These are phyloP conservation scores for Xyrauchen texanus DNA, from an alignment of 2,113 vertebrate species.

Conservation along the genomic window DNA sequence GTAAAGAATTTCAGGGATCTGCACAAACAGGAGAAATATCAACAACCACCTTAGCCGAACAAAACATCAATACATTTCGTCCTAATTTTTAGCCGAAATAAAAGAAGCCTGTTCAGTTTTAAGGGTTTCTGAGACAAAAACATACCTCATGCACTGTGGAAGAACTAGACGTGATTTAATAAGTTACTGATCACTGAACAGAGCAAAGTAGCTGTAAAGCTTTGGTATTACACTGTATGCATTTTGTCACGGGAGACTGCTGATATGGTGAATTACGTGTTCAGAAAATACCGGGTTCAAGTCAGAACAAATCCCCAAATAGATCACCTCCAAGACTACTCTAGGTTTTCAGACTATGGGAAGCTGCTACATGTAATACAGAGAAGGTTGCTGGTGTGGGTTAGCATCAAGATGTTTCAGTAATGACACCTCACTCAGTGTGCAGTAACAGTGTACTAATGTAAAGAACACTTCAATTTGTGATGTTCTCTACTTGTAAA, in stretches of 20 bases:
- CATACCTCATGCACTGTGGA: neutral
- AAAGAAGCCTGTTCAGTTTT: too few relatives aligned
- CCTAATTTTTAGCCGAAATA: too few relatives aligned
- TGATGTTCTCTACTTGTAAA: constrained; percentile 1
- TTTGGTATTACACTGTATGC: constrained; percentile 12
- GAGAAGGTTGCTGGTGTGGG: constrained; percentile 30
- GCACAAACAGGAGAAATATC: too few relatives aligned
- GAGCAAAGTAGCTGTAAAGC: neutral
- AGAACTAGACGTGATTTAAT: neutral
- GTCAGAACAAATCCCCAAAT: constrained; percentile 31
- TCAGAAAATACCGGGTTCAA: constrained; percentile 18
- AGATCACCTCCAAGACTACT: constrained; percentile 43
- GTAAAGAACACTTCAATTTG: neutral
- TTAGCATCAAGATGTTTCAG: constrained; percentile 2
- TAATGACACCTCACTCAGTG: neutral
- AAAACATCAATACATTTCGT: too few relatives aligned
- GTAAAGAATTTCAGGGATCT: too few relatives aligned
- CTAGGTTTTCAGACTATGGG: constrained; percentile 4
- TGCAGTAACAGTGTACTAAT: constrained; percentile 26
- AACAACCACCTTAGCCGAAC: too few relatives aligned
- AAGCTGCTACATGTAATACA: constrained; percentile 30
- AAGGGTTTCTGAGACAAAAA: too few relatives aligned
- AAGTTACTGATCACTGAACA: neutral
- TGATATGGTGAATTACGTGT: constrained; percentile 50
- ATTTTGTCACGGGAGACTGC: too few relatives aligned